Evolutionary conservation across 2,113 vertebrate genomes (phyloP), one percentile per base, ranked within the genome.

Genomic region (Muntiacus reevesi): DNA sequence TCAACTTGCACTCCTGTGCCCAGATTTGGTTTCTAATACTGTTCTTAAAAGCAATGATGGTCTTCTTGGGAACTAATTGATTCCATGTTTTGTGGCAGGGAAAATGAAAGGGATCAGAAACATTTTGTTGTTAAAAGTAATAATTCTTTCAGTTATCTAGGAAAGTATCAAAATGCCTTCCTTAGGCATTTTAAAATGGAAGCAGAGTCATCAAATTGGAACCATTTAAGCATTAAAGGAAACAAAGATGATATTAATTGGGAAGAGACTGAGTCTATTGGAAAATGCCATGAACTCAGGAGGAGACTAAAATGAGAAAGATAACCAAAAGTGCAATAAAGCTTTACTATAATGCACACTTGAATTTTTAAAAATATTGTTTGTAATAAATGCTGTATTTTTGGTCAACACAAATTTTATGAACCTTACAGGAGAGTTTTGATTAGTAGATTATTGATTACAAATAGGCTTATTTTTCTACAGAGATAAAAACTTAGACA

Each of bases 391-490:
- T 87, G 50, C 33, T 45, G 12, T 82, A 52, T 86, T 95, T 74
- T 97, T 94, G 2, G n/a, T 91, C 16, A 82, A 76, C 16, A 23
- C 30, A 71, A 88, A 74, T 67, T 84, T 43, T 64, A 5, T 88
- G 79, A 97, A 17, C 43, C 25, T 54, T 64, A 59, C 0, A 60
- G 45, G 57, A 94, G 28, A 84, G 2, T 78, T 91, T 88, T 64
- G 82, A 25, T 78, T 79, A 45, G 64, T 6, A 40, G 67, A 83
- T 90, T 89, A 60, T 95, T 21, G 50, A 33, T 88, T 60, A 95
- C 57, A 94, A 89, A 74, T 55, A 94, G 13, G 13, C 45, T 95
- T 90, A 64, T 71, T 96, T 78, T 89, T 92, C 87, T 86, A 43
- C 14, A 90, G 86, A 82, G 25, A 91, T 52, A 67, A 87, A 89